Conservation (phyloP, 1,140 invertebrate genomes). For the Gryon sp. region DNA sequence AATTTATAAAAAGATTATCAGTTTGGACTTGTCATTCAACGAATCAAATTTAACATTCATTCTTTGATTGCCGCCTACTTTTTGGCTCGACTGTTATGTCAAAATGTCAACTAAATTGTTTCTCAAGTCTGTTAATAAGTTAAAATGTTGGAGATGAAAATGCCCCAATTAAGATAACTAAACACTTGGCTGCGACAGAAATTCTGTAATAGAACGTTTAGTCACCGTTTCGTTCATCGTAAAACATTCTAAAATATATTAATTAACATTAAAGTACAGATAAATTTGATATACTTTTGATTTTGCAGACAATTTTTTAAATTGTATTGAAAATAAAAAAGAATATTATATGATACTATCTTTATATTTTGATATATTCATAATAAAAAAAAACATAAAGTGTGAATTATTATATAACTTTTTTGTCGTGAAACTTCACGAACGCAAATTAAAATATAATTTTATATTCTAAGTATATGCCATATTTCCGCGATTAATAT, state of each 20-base stretch:
- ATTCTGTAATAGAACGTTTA: constrained; percentile 20
- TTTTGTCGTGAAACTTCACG: too few relatives aligned
- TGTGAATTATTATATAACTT: too few relatives aligned
- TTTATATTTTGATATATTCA: too few relatives aligned
- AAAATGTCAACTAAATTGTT: constrained; percentile 30
- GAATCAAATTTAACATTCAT: constrained; percentile 4
- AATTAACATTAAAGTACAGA: constrained; percentile 2
- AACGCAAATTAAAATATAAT: too few relatives aligned
- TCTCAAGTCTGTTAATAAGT: constrained; percentile 26
- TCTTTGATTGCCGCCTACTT: constrained; percentile 9
- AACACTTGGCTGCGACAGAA: constrained; percentile 30
- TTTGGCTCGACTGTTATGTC: constrained; percentile 19
- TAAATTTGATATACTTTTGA: background rate
- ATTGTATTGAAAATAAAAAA: too few relatives aligned
- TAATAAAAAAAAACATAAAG: too few relatives aligned
- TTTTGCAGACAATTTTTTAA: too few relatives aligned
- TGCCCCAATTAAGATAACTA: constrained; percentile 37
- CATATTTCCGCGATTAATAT: too few relatives aligned
- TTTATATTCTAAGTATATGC: too few relatives aligned
- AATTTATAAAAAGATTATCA: too few relatives aligned
- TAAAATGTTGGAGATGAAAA: constrained; percentile 24
- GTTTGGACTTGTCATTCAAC: background rate
- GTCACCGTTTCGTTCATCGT: background rate
- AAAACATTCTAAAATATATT: background rate
- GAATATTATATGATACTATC: too few relatives aligned